phyloP scores from a whole-genome alignment of 2,888 invertebrate species.

The Agrotis segetum region DNA sequence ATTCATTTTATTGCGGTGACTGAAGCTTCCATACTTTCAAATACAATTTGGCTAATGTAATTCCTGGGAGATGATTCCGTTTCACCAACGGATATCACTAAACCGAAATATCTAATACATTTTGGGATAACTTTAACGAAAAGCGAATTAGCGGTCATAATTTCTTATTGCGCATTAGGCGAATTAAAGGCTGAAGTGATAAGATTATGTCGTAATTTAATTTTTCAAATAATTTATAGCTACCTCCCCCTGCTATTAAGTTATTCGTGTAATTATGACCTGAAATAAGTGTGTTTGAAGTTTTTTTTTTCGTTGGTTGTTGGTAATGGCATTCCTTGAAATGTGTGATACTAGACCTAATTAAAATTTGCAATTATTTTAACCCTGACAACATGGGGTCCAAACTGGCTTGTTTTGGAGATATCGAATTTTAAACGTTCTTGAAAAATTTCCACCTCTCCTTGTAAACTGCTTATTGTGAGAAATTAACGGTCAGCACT shows the following conservation, averaged over 20 bases:
- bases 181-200: constrained; percentile 62
- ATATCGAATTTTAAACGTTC: too few species aligned
- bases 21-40: constrained; percentile 78
- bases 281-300: constrained; percentile 32
- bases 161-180: constrained; percentile 58
- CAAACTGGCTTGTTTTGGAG: too few species aligned
- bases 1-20: constrained; percentile 83
- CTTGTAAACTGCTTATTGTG: too few species aligned
- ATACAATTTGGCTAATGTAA: constrained; percentile 87
- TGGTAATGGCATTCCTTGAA: too few species aligned
- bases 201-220: constrained; percentile 64
- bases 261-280: constrained; percentile 10
- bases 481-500: too few species aligned
- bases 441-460: too few species aligned
- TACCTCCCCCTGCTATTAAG: constrained; percentile 31
- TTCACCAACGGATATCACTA: constrained; percentile 65
- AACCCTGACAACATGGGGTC: too few species aligned
- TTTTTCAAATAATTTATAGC: constrained; percentile 58
- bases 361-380: too few species aligned
- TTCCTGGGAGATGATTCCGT: constrained; percentile 79
- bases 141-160: constrained; percentile 57
- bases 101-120: constrained; percentile 55
- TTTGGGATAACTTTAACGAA: constrained; percentile 47
- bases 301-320: too few species aligned
- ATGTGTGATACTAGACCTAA: too few species aligned